Evolutionary conservation across 2,888 invertebrate species (phyloP).

Genomic region (Andrena bucephala): DNA sequence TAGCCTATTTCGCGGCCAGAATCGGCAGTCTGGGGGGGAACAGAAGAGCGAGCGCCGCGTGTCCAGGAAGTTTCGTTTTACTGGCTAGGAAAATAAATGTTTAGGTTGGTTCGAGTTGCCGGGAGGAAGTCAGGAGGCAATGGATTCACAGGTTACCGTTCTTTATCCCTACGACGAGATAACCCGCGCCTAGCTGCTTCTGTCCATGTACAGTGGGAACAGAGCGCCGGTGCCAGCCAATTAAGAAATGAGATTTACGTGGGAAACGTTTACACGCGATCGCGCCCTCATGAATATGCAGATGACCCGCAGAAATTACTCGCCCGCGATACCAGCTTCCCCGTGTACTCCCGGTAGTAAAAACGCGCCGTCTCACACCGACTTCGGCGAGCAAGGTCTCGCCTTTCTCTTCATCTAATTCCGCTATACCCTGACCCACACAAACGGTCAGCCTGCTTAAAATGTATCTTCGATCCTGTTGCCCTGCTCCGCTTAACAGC

Average conservation of each 20-base stretch:
- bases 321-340: conserved; percentile 5
- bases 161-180: conserved; percentile 31
- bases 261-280: conserved; percentile 55
- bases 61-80: conserved; percentile 19
- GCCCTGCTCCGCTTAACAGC: no score
- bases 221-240: conserved; percentile 37
- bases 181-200: conserved; percentile 10
- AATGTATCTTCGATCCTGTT: no score
- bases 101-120: conserved; percentile 12
- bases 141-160: conserved; percentile 30
- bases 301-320: conserved; percentile 41
- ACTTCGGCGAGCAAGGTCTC: not conserved
- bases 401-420: not conserved
- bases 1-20: no score
- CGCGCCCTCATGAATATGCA: conserved; percentile 51
- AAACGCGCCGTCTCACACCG: not conserved
- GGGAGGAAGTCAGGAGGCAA: conserved; percentile 28
- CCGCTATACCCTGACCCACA: not conserved
- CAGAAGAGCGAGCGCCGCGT: not conserved
- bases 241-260: conserved; percentile 60
- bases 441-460: no score
- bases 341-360: not conserved
- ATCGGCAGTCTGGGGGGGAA: not conserved
- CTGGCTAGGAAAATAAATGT: conserved; percentile 21
- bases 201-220: conserved; percentile 18